Percentiles rank a stretch among this genome's conserved stretches.
phyloP scores from a whole-genome alignment of 2,888 invertebrate genomes.

The Yponomeuta cagnagella region DNA sequence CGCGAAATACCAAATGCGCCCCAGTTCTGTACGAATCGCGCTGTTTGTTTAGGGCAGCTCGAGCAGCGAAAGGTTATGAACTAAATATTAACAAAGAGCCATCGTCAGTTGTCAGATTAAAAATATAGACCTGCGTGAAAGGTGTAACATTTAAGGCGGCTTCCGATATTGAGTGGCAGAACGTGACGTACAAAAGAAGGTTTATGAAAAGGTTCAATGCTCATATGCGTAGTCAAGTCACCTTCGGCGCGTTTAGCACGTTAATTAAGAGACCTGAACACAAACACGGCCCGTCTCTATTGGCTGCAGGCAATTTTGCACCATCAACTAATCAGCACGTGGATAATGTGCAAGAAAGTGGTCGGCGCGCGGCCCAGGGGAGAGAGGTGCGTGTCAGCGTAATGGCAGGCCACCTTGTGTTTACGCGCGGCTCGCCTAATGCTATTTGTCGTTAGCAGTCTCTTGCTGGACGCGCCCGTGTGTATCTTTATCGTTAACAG shows the following conservation, averaged over 20 bases:
- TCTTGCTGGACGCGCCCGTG: constrained; percentile 49
- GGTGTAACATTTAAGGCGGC: constrained; percentile 36
- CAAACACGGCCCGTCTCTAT: not conserved
- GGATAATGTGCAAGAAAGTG: not conserved
- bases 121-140: constrained; percentile 38
- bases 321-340: constrained; percentile 2
- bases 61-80: constrained; percentile 56
- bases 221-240: not conserved
- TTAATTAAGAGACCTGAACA: not conserved
- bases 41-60: constrained; percentile 68
- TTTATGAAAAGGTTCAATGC: constrained; percentile 16
- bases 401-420: constrained; percentile 49
- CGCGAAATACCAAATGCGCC: constrained; percentile 74
- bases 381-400: constrained; percentile 42
- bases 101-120: constrained; percentile 36
- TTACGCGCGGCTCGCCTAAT: constrained; percentile 62
- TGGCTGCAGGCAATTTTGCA: not conserved
- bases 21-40: constrained; percentile 64
- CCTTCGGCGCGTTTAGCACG: not conserved
- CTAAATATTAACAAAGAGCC: constrained; percentile 58
- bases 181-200: constrained; percentile 14
- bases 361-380: not conserved
- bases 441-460: constrained; percentile 48
- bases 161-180: constrained; percentile 28
- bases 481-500: constrained; percentile 68